Base-by-base conservation (phyloP, 2,888 invertebrate species). In the Pyrochroa serraticornis region DNA sequence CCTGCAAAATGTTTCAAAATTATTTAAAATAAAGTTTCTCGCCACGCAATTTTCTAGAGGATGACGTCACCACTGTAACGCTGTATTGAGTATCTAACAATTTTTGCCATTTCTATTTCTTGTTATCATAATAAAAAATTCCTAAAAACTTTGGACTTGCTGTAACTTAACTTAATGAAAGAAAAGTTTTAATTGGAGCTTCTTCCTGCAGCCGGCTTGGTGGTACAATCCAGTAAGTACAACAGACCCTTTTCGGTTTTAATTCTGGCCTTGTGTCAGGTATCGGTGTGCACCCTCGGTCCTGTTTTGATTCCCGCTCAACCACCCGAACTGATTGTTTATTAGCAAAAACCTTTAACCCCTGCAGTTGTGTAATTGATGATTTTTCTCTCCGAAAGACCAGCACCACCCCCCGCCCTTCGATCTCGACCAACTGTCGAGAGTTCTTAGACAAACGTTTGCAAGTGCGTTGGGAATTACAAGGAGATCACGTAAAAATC, bases 171-270 rank as follows among this genome's bases (percentile, higher is more conserved):
- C n/a, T n/a, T n/a, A n/a, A n/a, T n/a, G n/a, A n/a, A n/a, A n/a
- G n/a, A 22, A 22, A 22, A 22, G 22, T 22, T 22, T 22, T 10
- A 34, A 33, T 10, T 31, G 39, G n/a, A 32, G 7, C 31, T 34
- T 52, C n/a, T 31, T 12, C 34, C 8, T 39, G 9, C 37, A 43
- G 93, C 93, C 93, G 77, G 87, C 91, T 75, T 93, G 93, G 93
- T 93, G 93, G 93, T 93, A 93, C 81, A 91, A 91, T 79, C 92
- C 93, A 79, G 93, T 93, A 84, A 93, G 93, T 91, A 85, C 58
- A 34, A 52, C 44, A 37, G 46, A 44, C 9, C 31, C 39, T 10
- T 58, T 34, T 42, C 22, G 33, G 30, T 33, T 52, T 45, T 13
- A 35, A 34, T 45, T 52, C n/a, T 12, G 22, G 22, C 5, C 2